Evolutionary conservation across 1,140 invertebrate genomes (phyloP).

Genomic region (Zeugodacus cucurbitae): DNA sequence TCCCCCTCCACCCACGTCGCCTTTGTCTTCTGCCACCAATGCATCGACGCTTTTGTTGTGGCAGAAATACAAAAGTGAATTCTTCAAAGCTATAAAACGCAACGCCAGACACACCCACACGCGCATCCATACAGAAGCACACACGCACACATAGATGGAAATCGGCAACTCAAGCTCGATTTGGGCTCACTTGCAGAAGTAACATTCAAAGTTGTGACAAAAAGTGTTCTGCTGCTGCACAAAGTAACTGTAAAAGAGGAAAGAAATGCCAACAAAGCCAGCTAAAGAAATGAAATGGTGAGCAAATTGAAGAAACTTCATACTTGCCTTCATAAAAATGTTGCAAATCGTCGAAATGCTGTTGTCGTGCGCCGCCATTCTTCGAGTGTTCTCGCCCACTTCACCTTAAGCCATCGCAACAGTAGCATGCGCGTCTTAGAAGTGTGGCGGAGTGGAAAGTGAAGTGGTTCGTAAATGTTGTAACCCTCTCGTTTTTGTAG

Average conservation of each 20-base stretch:
- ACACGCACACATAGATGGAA: no score
- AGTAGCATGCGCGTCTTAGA: background rate
- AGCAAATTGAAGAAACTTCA: background rate
- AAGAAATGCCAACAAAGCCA: background rate
- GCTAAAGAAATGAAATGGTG: background rate
- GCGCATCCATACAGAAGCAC: background rate
- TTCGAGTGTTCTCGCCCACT: background rate
- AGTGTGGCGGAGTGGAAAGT: background rate
- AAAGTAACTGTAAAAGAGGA: background rate
- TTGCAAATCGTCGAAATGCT: background rate
- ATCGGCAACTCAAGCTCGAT: background rate
- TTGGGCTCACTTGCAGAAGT: background rate
- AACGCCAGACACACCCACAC: background rate
- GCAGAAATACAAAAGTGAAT: background rate
- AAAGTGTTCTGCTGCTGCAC: background rate
- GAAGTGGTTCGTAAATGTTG: background rate
- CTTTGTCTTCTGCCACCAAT: background rate
- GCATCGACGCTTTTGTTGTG: background rate
- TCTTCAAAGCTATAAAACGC: background rate
- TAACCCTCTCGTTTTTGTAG: background rate
- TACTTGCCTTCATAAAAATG: background rate
- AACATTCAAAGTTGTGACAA: conserved; percentile 4
- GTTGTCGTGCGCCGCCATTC: background rate
- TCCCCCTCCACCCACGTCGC: background rate
- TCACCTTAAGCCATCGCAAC: background rate